These are phyloP conservation scores for Ammospiza maritima DNA, from an alignment of 2,797 vertebrate species.

Conservation along the genomic window DNA sequence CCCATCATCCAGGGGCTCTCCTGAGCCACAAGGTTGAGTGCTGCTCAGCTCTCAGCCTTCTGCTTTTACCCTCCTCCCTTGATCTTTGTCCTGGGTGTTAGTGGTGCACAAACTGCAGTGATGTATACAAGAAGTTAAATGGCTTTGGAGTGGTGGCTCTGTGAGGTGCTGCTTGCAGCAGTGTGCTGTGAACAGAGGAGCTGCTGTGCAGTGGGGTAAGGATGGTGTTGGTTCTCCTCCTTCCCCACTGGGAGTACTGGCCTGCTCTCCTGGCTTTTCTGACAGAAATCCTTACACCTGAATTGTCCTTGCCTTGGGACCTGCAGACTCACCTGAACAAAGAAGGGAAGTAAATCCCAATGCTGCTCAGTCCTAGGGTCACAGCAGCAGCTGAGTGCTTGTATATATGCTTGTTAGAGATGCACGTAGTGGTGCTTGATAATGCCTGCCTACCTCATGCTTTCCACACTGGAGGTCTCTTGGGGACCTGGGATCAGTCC, in stretches of 20 bases:
- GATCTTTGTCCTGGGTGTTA: neutral
- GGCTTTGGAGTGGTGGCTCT: neutral
- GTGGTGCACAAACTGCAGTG: neutral
- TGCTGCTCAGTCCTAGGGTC: neutral
- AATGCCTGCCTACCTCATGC: neutral
- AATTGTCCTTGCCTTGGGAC: neutral
- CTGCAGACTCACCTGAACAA: neutral
- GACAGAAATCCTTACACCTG: neutral
- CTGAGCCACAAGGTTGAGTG: neutral
- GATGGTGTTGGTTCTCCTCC: neutral
- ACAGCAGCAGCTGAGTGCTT: neutral
- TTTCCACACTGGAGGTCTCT: neutral
- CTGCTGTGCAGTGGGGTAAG: neutral
- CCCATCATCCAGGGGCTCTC: accelerated
- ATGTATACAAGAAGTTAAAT: neutral
- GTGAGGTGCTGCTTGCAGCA: neutral
- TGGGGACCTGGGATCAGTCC: neutral
- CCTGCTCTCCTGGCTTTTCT: neutral
- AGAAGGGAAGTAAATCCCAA: neutral
- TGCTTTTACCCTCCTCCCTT: neutral
- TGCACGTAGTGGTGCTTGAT: neutral
- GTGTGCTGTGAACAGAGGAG: neutral
- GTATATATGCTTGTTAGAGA: neutral
- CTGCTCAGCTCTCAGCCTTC: neutral
- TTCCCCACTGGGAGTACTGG: neutral